A percentile compares a stretch with the other conserved stretches of the same genome.
Conservation (phyloP, 2,113 vertebrate genomes). For the Gadus chalcogrammus region DNA sequence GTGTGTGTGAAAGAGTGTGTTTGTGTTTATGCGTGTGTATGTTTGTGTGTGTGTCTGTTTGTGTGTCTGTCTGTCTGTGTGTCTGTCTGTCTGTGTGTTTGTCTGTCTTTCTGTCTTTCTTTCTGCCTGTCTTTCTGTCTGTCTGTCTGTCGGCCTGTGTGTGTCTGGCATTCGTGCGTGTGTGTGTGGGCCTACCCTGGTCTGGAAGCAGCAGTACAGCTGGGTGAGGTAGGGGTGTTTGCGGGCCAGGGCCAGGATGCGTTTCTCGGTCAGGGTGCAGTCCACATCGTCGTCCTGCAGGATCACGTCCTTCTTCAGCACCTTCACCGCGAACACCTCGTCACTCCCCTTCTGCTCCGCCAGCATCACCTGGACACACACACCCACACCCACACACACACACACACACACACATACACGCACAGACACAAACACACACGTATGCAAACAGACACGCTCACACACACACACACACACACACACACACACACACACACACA, state of each 20-base stretch:
- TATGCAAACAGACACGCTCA: too few relatives aligned
- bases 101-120: too few relatives aligned
- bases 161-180: conserved; percentile 3
- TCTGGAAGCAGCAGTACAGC: conserved; percentile 98
- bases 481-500: too few relatives aligned
- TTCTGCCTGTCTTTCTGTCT: not conserved
- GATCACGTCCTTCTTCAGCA: conserved; percentile 96
- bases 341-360: conserved; percentile 92
- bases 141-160: not conserved
- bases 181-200: conserved; percentile 72
- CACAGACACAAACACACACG: too few relatives aligned
- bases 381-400: not conserved
- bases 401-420: too few relatives aligned
- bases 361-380: conserved; percentile 85
- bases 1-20: too few relatives aligned
- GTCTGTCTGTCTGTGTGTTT: too few relatives aligned
- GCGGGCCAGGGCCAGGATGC: conserved; percentile 89
- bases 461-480: too few relatives aligned
- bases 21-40: too few relatives aligned
- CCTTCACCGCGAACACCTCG: conserved; percentile 94
- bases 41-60: too few relatives aligned
- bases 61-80: too few relatives aligned
- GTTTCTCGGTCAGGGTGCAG: conserved; percentile 96
- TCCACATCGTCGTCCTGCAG: conserved; percentile 96
- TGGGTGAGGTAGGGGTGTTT: conserved; percentile 94